These are phyloP conservation scores for Tiliqua scincoides DNA, from an alignment of 2,113 vertebrate species.

Conservation along the genomic window DNA sequence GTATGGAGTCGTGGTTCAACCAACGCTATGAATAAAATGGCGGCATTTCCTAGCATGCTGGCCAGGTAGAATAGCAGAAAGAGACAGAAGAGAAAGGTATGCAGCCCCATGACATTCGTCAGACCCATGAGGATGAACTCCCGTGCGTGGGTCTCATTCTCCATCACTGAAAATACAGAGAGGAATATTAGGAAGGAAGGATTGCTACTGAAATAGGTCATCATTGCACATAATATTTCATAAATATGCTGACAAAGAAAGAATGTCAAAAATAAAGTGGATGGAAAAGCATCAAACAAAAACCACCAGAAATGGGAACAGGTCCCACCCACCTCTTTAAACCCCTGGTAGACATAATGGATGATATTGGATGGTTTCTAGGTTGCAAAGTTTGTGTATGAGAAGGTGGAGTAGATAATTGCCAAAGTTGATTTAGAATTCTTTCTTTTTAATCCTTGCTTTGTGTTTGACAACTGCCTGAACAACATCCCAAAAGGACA, in stretches of 20 bases:
- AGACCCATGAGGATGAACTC: slow-evolving; percentile 41
- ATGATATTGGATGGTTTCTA: no score
- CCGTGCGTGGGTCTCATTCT: not conserved
- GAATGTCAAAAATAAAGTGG: not conserved
- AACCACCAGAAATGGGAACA: not conserved
- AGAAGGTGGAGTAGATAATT: no score
- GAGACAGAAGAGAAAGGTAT: slow-evolving; percentile 3
- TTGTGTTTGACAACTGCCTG: no score
- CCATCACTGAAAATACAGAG: slow-evolving; percentile 10
- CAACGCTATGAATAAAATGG: slow-evolving; percentile 33
- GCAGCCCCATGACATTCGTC: not conserved
- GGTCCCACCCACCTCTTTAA: no score
- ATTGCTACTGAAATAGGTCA: not conserved
- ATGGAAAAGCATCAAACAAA: no score
- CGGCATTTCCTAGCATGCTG: slow-evolving; percentile 36
- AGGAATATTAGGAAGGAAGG: not conserved
- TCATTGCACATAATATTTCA: not conserved
- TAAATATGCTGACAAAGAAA: not conserved
- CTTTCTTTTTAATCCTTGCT: no score
- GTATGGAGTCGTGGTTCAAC: slow-evolving; percentile 49
- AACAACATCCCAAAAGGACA: no score
- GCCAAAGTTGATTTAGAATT: no score
- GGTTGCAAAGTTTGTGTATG: no score
- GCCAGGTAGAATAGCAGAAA: slow-evolving; percentile 32
- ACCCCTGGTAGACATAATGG: no score